These are phyloP conservation scores for Manis crassicaudata DNA, from an alignment of 2,797 vertebrate genomes.

Conservation along the genomic window DNA sequence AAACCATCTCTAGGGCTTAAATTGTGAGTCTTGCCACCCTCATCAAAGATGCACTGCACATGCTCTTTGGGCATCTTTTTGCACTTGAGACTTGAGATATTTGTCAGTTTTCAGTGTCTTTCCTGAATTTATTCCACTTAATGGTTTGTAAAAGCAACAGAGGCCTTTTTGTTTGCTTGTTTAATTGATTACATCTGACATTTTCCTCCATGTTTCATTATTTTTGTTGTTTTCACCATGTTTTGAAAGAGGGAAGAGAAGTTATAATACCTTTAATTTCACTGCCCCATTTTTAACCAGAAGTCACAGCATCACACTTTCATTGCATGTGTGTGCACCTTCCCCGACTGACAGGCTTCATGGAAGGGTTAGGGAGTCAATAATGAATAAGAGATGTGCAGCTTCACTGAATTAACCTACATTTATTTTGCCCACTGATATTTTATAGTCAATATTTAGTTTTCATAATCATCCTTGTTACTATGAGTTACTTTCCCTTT, in stretches of 20 bases:
- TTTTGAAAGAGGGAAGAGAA: neutral
- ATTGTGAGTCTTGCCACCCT: neutral
- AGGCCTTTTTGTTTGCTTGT: neutral
- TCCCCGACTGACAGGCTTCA: neutral
- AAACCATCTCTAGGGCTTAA: neutral
- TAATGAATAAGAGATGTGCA: neutral
- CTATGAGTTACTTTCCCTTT: neutral
- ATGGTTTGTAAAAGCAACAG: neutral
- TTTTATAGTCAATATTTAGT: neutral
- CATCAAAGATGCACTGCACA: neutral
- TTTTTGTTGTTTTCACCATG: neutral
- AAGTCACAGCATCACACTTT: neutral
- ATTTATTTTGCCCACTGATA: neutral
- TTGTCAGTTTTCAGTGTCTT: neutral
- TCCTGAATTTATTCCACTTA: neutral
- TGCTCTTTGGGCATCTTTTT: neutral
- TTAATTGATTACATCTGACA: neutral
- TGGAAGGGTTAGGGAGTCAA: neutral
- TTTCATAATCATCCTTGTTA: neutral
- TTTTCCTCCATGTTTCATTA: neutral
- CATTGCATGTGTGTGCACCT: accelerated
- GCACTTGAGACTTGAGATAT: neutral
- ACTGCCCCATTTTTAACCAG: neutral
- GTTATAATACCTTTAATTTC: neutral
- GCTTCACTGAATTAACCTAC: neutral